Evolutionary conservation across 1,140 invertebrate species (phyloP).

Genomic region (Coenobita brevimanus): DNA sequence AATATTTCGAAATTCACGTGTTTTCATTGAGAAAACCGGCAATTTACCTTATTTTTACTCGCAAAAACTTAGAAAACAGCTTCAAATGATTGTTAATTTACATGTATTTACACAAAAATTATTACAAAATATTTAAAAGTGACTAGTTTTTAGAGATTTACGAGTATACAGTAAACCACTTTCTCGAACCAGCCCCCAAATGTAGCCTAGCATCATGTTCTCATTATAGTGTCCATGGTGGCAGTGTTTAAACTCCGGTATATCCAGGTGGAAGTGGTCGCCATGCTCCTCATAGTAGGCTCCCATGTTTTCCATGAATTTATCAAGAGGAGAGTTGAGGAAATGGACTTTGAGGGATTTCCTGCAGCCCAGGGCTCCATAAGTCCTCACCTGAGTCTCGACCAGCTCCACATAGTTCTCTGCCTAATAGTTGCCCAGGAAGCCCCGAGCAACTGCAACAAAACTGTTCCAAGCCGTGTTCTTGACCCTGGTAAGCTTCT

Average conservation of each 20-base stretch:
- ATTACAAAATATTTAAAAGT: too few species aligned
- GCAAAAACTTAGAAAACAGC: not conserved
- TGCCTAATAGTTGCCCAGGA: not conserved
- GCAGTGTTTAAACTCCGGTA: too few species aligned
- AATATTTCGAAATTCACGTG: too few species aligned
- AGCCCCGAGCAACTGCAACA: not conserved
- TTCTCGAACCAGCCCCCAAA: conserved; percentile 10
- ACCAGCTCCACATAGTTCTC: conserved; percentile 8
- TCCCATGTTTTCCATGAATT: conserved; percentile 9
- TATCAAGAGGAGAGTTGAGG: not conserved
- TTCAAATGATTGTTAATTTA: not conserved
- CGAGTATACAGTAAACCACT: not conserved
- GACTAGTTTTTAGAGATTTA: conserved; percentile 13
- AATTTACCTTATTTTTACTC: too few species aligned
- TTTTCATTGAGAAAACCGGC: too few species aligned
- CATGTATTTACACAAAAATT: too few species aligned
- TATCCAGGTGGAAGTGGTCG: too few species aligned
- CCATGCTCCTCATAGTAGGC: too few species aligned
- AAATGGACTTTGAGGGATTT: conserved; percentile 5
- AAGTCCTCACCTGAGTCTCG: too few species aligned
- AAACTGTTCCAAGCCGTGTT: not conserved
- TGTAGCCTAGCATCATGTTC: too few species aligned
- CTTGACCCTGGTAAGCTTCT: not conserved
- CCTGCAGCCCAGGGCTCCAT: not conserved
- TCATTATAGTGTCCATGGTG: too few species aligned